Conservation (phyloP, 2,888 invertebrate genomes). For the Lymantria monacha region DNA sequence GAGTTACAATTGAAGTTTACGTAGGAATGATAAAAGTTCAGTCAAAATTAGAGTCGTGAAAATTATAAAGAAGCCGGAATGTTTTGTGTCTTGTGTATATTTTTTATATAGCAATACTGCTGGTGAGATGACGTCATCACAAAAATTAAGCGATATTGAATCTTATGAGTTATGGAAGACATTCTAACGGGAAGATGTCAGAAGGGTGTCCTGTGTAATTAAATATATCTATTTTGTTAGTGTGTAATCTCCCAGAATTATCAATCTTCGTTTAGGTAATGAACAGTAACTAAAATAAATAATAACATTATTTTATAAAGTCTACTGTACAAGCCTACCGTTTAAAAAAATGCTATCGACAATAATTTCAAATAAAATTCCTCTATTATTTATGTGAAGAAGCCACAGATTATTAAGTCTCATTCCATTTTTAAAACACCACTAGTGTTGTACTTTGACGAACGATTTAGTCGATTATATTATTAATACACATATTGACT, state of each 20-base stretch:
- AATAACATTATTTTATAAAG: too few relatives aligned
- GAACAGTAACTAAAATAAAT: conserved; percentile 23
- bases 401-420: background rate
- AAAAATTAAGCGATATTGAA: conserved; percentile 7
- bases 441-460: conserved; percentile 32
- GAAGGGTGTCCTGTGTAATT: conserved; percentile 10
- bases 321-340: background rate
- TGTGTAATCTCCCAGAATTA: conserved; percentile 4
- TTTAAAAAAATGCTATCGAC: background rate
- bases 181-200: conserved; percentile 22
- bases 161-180: conserved; percentile 37
- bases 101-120: conserved; percentile 4
- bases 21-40: conserved; percentile 24
- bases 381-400: background rate
- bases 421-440: conserved; percentile 7
- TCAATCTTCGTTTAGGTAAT: conserved; percentile 23
- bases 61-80: conserved; percentile 17
- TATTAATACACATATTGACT: conserved; percentile 22
- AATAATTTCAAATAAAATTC: background rate
- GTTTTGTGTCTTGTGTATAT: conserved; percentile 2
- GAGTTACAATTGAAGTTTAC: background rate
- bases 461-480: conserved; percentile 34
- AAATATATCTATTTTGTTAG: background rate
- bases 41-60: conserved; percentile 13
- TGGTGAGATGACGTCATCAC: conserved; percentile 5